phyloP scores from a whole-genome alignment of 2,888 invertebrate genomes.

The Melanophora roralis region DNA sequence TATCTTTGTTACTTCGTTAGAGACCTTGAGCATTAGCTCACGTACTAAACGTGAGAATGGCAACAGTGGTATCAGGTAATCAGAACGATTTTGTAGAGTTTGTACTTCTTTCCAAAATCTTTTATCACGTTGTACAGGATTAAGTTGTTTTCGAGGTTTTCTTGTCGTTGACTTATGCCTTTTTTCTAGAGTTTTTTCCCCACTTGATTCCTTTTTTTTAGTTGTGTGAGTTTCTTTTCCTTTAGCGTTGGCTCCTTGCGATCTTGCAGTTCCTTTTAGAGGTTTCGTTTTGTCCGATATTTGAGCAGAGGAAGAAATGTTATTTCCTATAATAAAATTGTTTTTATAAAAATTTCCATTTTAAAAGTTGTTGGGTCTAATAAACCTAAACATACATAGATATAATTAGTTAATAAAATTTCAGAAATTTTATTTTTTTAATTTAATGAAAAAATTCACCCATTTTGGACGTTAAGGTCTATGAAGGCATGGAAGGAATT shows the following conservation, averaged over 20 bases:
- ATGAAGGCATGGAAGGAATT: no score
- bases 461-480: no score
- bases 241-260: background rate
- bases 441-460: no score
- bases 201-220: background rate
- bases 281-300: background rate
- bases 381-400: no score
- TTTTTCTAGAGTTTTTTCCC: background rate
- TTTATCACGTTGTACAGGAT: conserved; percentile 24
- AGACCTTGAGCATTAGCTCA: conserved; percentile 73
- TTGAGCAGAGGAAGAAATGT: background rate
- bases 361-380: background rate
- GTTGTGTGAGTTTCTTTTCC: background rate
- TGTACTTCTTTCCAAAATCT: conserved; percentile 56
- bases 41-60: conserved; percentile 77
- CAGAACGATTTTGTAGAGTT: conserved; percentile 59
- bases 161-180: background rate
- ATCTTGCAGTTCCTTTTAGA: background rate
- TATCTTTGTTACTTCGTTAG: conserved; percentile 65
- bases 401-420: no score
- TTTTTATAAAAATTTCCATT: background rate
- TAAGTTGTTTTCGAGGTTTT: conserved; percentile 56
- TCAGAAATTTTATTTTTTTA: no score
- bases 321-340: background rate
- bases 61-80: conserved; percentile 75